Evolutionary conservation across 1,140 invertebrate species (phyloP).

Genomic region (Cecropterus lyciades): DNA sequence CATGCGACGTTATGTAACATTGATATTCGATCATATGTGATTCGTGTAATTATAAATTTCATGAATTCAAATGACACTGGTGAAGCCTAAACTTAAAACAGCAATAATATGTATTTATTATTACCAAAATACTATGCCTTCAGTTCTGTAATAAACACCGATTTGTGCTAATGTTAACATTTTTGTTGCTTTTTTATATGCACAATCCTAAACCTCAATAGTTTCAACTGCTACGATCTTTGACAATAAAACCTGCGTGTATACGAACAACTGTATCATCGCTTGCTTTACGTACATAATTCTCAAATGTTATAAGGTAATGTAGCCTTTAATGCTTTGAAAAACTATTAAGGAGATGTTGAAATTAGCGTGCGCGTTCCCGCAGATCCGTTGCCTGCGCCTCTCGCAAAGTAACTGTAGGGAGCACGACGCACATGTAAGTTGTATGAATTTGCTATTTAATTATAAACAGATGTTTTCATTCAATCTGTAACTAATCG

Average conservation of each 20-base stretch:
- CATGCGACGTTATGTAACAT: too few relatives aligned
- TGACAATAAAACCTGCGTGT: not conserved
- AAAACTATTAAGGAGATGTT: slow-evolving; percentile 4
- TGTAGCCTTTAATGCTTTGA: not conserved
- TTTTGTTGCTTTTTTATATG: not conserved
- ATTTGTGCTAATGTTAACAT: not conserved
- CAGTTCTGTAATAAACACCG: not conserved
- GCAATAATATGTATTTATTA: too few relatives aligned
- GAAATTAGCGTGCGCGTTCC: slow-evolving; percentile 37
- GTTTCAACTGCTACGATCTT: not conserved
- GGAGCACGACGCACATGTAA: slow-evolving; percentile 61
- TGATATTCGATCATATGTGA: too few relatives aligned
- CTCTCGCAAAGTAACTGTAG: slow-evolving; percentile 60
- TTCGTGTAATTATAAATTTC: too few relatives aligned
- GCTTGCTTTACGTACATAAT: not conserved
- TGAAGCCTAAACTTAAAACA: too few relatives aligned
- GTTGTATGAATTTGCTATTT: slow-evolving; percentile 37
- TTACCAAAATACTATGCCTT: too few relatives aligned
- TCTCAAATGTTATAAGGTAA: not conserved
- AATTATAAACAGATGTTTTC: not conserved
- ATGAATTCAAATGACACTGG: too few relatives aligned
- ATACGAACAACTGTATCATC: not conserved
- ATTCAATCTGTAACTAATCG: not conserved
- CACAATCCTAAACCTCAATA: not conserved
- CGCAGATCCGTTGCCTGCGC: slow-evolving; percentile 62